These are phyloP conservation scores for Hirudo medicinalis DNA, from an alignment of 1,140 invertebrate species.

Conservation along the genomic window DNA sequence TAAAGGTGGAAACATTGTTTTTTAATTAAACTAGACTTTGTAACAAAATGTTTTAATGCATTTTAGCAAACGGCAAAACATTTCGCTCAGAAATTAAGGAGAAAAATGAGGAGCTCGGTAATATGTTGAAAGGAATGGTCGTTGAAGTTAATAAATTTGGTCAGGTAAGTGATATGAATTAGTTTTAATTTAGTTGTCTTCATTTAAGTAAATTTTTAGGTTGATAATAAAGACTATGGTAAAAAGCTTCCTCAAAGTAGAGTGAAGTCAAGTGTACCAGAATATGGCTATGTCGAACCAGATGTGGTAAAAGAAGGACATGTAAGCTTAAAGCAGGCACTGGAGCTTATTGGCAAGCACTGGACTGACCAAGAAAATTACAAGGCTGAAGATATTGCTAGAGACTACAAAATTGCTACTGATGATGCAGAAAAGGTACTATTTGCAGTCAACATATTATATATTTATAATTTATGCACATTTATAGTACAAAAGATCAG, in stretches of 20 bases:
- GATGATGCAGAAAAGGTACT: neutral
- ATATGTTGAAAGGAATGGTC: slow-evolving; percentile 8
- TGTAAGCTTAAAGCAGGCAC: slow-evolving; percentile 1
- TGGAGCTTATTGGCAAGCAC: slow-evolving; percentile 15
- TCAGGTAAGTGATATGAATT: neutral
- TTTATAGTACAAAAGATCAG: too few relatives aligned
- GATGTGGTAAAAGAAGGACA: neutral
- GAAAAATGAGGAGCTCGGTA: slow-evolving; percentile 2
- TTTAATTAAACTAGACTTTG: neutral
- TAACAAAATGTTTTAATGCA: neutral
- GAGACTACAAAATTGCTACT: slow-evolving; percentile 11
- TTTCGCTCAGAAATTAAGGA: neutral
- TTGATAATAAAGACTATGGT: neutral
- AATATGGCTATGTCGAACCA: slow-evolving; percentile 17
- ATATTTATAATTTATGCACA: too few relatives aligned
- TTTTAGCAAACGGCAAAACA: neutral
- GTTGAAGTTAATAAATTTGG: slow-evolving; percentile 2
- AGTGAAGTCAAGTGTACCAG: neutral
- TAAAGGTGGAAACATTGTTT: neutral
- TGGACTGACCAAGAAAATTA: neutral
- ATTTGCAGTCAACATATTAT: neutral
- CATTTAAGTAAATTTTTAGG: too few relatives aligned
- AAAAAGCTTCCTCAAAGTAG: slow-evolving; percentile 11
- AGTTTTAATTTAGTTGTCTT: neutral
- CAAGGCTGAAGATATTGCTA: slow-evolving; percentile 12